A percentile compares a stretch with the other conserved stretches of the same genome.
Evolutionary conservation across 2,797 vertebrate species (phyloP).

Genomic region (Sebastes hubbsi): DNA sequence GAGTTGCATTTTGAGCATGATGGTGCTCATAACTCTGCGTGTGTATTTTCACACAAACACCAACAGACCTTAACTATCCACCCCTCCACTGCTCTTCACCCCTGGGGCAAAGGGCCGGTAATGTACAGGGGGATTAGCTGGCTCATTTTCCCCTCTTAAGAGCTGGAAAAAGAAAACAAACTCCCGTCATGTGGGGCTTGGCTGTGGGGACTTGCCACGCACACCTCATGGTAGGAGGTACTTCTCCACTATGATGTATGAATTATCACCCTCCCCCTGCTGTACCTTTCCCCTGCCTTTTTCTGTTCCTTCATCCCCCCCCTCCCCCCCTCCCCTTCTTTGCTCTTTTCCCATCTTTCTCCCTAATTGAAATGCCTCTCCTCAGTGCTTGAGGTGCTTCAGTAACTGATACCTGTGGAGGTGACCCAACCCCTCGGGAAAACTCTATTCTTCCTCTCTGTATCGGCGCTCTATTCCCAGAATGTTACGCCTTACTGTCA

Average conservation of each 20-base stretch:
- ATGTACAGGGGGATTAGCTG: conserved; percentile 71
- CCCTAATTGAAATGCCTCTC: conserved; percentile 69
- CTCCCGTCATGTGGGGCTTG: conserved; percentile 56
- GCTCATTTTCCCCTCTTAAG: conserved; percentile 77
- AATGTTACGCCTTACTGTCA: conserved; percentile 62
- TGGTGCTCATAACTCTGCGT: conserved; percentile 13
- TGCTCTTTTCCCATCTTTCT: conserved; percentile 48
- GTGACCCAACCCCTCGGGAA: conserved; percentile 30
- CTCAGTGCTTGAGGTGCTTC: conserved; percentile 51
- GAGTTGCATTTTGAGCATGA: conserved; percentile 22
- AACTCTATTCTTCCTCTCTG: conserved; percentile 63
- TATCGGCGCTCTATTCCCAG: conserved; percentile 60
- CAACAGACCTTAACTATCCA: conserved; percentile 25
- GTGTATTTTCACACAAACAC: conserved; percentile 27
- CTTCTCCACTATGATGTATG: conserved; percentile 45
- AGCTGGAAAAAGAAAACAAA: conserved; percentile 74
- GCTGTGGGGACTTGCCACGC: conserved; percentile 48
- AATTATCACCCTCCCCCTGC: conserved; percentile 38
- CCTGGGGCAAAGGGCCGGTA: conserved; percentile 50
- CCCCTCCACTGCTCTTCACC: conserved; percentile 42
- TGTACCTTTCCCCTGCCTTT: conserved; percentile 37
- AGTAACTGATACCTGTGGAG: conserved; percentile 75
- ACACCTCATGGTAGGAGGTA: conserved; percentile 46
- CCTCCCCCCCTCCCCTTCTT: background rate
- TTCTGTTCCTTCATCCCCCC: conserved; percentile 11